These are phyloP conservation scores for Mamestra brassicae DNA, from an alignment of 2,888 invertebrate genomes.

Conservation along the genomic window DNA sequence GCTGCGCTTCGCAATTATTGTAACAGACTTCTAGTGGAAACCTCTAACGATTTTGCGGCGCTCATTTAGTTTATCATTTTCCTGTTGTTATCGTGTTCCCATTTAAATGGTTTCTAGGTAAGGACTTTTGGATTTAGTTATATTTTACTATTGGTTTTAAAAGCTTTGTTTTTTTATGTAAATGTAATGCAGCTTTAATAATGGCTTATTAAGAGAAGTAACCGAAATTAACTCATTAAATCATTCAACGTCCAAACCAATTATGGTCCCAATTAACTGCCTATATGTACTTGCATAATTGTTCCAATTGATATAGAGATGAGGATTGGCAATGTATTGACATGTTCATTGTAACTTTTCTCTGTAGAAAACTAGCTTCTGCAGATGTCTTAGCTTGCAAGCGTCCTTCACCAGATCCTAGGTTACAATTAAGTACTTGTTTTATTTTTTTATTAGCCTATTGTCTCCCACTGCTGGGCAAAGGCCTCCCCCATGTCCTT, in stretches of 20 bases:
- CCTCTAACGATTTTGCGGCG: conserved; percentile 37
- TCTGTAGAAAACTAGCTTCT: not conserved
- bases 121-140: not conserved
- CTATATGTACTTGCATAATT: not conserved
- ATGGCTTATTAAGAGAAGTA: not conserved
- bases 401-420: too few species aligned
- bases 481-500: too few species aligned
- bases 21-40: conserved; percentile 52
- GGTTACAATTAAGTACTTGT: too few species aligned
- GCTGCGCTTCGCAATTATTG: conserved; percentile 62
- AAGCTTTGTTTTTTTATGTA: not conserved
- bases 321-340: not conserved
- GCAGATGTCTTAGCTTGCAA: not conserved
- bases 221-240: not conserved
- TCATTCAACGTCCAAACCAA: not conserved
- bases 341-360: not conserved
- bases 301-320: not conserved
- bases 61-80: conserved; percentile 29
- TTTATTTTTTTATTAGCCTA: too few species aligned
- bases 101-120: not conserved
- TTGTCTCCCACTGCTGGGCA: too few species aligned
- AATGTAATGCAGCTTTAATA: not conserved
- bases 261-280: not conserved
- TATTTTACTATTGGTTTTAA: not conserved
- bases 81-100: conserved; percentile 15